Percentiles rank a stretch among this genome's conserved stretches.
Evolutionary conservation across 2,888 invertebrate species (phyloP).

Genomic region (Acrocera orbiculus): DNA sequence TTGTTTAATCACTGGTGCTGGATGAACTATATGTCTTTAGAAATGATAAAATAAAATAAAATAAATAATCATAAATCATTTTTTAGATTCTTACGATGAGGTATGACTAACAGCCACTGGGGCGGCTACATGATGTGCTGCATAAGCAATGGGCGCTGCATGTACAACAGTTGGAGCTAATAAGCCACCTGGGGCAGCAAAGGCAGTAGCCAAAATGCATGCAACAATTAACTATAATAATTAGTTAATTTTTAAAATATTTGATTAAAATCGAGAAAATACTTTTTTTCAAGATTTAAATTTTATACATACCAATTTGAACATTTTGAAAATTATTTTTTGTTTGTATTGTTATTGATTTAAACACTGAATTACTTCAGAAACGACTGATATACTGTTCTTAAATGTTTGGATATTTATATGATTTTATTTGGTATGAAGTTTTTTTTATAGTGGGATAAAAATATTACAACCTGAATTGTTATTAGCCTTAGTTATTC

Average conservation of each 20-base stretch:
- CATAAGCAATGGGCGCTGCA: constrained; percentile 18
- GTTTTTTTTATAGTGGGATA: too few species aligned
- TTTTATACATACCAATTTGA: constrained; percentile 24
- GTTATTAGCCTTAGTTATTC: too few species aligned
- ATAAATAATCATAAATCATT: not conserved
- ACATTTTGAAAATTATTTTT: constrained; percentile 20
- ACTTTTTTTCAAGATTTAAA: not conserved
- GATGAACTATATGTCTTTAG: too few species aligned
- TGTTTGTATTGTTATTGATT: constrained; percentile 1
- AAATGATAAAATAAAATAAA: too few species aligned
- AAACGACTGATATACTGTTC: constrained; percentile 11
- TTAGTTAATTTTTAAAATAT: not conserved
- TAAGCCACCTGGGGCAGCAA: constrained; percentile 20
- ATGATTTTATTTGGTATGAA: constrained; percentile 6
- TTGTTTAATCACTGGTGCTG: constrained; percentile 24
- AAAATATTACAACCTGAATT: too few species aligned
- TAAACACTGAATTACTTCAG: constrained; percentile 8
- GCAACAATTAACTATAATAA: constrained; percentile 22
- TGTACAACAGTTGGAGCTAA: constrained; percentile 13
- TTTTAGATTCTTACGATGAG: constrained; percentile 8
- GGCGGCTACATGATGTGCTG: constrained; percentile 3
- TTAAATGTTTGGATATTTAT: too few species aligned
- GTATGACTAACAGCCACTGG: constrained; percentile 10
- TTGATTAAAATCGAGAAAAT: not conserved
- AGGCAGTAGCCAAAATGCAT: constrained; percentile 19